Evolutionary conservation across 2,797 vertebrate species (phyloP).

Genomic region (Masticophis lateralis): DNA sequence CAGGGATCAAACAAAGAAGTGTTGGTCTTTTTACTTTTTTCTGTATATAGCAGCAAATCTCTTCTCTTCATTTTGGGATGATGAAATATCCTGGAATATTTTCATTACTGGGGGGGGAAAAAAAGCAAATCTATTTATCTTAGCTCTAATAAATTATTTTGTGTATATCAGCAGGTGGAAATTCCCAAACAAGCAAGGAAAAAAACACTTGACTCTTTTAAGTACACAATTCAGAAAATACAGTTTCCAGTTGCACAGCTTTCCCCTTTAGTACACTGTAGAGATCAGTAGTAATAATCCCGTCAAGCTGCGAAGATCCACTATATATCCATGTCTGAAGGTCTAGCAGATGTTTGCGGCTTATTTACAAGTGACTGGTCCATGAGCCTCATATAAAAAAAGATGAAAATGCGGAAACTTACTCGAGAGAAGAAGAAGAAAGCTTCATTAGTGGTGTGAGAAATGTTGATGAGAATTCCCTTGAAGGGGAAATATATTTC

Average conservation of each 20-base stretch:
- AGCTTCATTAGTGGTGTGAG: neutral
- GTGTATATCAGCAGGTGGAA: conserved; percentile 47
- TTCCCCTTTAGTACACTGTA: neutral
- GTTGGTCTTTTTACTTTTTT: neutral
- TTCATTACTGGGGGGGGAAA: conserved; percentile 40
- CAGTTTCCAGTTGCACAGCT: neutral
- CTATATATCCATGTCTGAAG: neutral
- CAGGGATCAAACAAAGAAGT: conserved; percentile 42
- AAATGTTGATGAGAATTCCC: neutral
- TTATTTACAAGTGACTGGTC: neutral
- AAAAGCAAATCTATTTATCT: conserved; percentile 9
- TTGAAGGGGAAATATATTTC: neutral
- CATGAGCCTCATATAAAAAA: neutral
- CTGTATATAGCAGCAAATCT: conserved; percentile 53
- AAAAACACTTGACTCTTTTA: conserved; percentile 27
- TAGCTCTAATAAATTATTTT: conserved; percentile 50
- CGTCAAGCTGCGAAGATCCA: neutral
- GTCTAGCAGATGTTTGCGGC: neutral
- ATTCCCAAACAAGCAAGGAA: conserved; percentile 40
- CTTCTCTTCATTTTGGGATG: conserved; percentile 39
- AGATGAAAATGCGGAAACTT: neutral
- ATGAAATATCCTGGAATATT: neutral
- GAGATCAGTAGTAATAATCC: neutral
- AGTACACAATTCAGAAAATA: conserved; percentile 38
- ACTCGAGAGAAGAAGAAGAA: neutral